Evolutionary conservation across 2,113 vertebrate species (phyloP).

Genomic region (Phaethon lepturus): DNA sequence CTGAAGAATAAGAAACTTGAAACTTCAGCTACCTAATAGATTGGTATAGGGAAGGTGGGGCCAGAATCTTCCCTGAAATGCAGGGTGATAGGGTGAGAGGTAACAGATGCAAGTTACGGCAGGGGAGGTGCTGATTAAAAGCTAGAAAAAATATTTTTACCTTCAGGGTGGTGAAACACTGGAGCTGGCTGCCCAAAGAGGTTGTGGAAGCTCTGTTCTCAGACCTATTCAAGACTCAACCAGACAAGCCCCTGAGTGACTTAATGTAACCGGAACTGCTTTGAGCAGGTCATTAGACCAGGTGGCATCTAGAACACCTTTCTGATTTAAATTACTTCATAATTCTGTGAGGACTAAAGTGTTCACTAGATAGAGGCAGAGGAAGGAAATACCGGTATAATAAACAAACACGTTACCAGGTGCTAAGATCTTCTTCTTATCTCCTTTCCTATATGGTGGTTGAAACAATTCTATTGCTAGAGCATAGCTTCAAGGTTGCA

Average conservation of each 20-base stretch:
- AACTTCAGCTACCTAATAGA: neutral
- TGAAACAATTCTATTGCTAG: neutral
- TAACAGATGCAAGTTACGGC: neutral
- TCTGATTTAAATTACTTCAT: neutral
- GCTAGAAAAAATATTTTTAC: neutral
- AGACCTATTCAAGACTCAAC: neutral
- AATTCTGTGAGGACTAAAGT: neutral
- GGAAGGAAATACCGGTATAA: neutral
- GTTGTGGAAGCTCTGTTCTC: neutral
- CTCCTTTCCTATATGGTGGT: neutral
- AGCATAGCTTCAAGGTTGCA: neutral
- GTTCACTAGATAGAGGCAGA: neutral
- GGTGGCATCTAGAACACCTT: neutral
- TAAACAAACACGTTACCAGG: neutral
- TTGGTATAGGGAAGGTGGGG: neutral
- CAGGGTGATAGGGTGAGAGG: neutral
- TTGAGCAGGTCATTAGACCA: neutral
- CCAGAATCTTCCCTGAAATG: neutral
- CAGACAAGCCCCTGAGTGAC: neutral
- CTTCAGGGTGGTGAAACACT: neutral
- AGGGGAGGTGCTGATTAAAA: neutral
- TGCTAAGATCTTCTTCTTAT: neutral
- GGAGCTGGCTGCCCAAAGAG: neutral
- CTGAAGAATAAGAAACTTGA: neutral
- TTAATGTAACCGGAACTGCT: neutral